A percentile compares a stretch with the other conserved stretches of the same genome.
These are phyloP conservation scores for Megalurothrips usitatus DNA, from an alignment of 2,888 invertebrate species.

Conservation along the genomic window DNA sequence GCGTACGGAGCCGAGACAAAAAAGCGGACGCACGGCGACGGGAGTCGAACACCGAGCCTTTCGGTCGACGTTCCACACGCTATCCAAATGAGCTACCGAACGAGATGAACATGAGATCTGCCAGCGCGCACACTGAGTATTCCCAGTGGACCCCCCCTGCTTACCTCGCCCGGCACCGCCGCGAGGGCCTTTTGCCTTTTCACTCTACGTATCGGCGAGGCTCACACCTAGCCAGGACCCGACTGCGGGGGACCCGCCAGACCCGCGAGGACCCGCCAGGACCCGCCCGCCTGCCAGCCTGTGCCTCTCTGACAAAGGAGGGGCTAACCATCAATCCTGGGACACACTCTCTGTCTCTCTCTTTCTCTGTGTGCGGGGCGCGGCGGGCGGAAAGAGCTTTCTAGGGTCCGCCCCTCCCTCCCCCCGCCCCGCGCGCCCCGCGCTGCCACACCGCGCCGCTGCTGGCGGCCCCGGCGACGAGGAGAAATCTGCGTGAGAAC, in stretches of 20 bases:
- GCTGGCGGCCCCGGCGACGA: background rate
- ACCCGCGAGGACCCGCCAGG: too few species aligned
- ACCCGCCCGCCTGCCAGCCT: background rate
- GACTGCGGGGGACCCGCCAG: too few species aligned
- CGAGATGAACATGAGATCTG: too few species aligned
- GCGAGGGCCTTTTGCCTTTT: background rate
- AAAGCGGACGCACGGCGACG: background rate
- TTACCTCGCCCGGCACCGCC: background rate
- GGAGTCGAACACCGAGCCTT: background rate
- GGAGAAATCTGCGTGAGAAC: background rate
- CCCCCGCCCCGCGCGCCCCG: background rate
- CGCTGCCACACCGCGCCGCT: background rate
- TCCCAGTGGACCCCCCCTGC: background rate
- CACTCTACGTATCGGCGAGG: too few species aligned
- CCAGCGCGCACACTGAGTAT: background rate
- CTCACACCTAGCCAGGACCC: too few species aligned
- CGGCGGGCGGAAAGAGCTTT: background rate
- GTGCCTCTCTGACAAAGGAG: background rate
- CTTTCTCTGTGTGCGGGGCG: background rate
- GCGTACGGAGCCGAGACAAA: background rate
- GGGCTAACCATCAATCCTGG: constrained; percentile 5
- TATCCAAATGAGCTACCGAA: too few species aligned
- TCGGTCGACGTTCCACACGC: background rate
- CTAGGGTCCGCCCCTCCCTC: background rate
- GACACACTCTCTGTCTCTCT: background rate